A percentile compares a stretch with the other conserved stretches of the same genome.
phyloP scores from a whole-genome alignment of 2,797 vertebrate genomes.

The Botia kubotai region DNA sequence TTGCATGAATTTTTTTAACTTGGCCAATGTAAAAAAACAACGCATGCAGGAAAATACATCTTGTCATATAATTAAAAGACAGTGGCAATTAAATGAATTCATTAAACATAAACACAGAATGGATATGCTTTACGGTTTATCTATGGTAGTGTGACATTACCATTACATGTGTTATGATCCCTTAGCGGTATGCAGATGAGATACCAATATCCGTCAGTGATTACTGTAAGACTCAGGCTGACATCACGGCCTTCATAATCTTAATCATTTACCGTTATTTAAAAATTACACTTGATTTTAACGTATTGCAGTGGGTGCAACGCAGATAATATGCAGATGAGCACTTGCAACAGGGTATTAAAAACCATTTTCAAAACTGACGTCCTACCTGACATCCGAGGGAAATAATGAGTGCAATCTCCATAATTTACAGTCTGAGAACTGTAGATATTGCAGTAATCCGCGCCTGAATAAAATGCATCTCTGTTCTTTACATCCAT shows the following conservation, averaged over 20 bases:
- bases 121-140: neutral
- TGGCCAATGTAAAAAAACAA: neutral
- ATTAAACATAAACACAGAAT: neutral
- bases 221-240: neutral
- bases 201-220: neutral
- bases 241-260: neutral
- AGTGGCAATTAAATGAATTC: neutral
- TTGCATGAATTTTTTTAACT: neutral
- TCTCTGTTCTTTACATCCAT: slow-evolving; percentile 78
- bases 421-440: slow-evolving; percentile 72
- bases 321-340: slow-evolving; percentile 40
- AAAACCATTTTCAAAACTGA: slow-evolving; percentile 3
- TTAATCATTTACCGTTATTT: neutral
- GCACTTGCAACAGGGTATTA: slow-evolving; percentile 29
- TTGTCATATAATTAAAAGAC: neutral
- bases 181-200: slow-evolving; percentile 6
- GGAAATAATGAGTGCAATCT: slow-evolving; percentile 77
- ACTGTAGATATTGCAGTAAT: slow-evolving; percentile 76
- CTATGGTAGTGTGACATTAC: neutral
- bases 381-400: slow-evolving; percentile 78
- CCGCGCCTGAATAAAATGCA: slow-evolving; percentile 76
- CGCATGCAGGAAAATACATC: neutral
- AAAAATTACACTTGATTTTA: neutral
- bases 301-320: slow-evolving; percentile 1
- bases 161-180: neutral